Conservation (phyloP, 2,113 vertebrate species). For the Pedetes capensis region DNA sequence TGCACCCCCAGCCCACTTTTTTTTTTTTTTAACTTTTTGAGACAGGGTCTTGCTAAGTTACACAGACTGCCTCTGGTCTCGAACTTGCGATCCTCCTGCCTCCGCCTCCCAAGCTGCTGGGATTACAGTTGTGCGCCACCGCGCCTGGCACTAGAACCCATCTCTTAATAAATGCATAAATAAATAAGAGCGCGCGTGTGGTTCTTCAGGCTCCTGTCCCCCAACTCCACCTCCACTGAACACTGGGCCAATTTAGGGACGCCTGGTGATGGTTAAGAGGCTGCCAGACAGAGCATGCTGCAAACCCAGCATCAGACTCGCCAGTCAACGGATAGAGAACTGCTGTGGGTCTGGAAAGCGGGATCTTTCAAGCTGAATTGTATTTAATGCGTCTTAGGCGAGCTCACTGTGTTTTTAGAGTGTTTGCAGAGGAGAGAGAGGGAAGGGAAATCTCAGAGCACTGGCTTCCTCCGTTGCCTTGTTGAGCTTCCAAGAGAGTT, state of each 20-base stretch:
- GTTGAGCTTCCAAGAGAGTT: not conserved
- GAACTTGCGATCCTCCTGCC: too few relatives aligned
- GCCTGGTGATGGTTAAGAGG: too few relatives aligned
- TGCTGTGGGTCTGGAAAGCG: not conserved
- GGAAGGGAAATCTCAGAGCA: not conserved
- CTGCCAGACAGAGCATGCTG: not conserved
- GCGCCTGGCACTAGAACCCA: too few relatives aligned
- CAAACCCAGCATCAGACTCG: not conserved
- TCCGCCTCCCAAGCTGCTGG: too few relatives aligned
- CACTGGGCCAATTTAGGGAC: too few relatives aligned
- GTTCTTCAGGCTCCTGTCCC: not conserved
- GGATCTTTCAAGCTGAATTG: not conserved
- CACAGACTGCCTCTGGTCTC: too few relatives aligned
- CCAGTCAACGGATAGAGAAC: not conserved
- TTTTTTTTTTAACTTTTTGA: too few relatives aligned
- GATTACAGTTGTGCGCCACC: too few relatives aligned
- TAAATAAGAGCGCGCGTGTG: not conserved
- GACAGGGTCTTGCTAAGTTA: too few relatives aligned
- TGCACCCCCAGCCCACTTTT: too few relatives aligned
- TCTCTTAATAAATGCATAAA: not conserved
- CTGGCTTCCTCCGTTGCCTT: not conserved
- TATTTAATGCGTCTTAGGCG: not conserved
- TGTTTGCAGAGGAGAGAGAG: not conserved
- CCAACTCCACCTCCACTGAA: rapidly evolving
- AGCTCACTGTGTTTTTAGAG: not conserved